A percentile compares a stretch with the other conserved stretches of the same genome.
Evolutionary conservation across 2,888 invertebrate species (phyloP).

Genomic region (Protodeltote pygarga): DNA sequence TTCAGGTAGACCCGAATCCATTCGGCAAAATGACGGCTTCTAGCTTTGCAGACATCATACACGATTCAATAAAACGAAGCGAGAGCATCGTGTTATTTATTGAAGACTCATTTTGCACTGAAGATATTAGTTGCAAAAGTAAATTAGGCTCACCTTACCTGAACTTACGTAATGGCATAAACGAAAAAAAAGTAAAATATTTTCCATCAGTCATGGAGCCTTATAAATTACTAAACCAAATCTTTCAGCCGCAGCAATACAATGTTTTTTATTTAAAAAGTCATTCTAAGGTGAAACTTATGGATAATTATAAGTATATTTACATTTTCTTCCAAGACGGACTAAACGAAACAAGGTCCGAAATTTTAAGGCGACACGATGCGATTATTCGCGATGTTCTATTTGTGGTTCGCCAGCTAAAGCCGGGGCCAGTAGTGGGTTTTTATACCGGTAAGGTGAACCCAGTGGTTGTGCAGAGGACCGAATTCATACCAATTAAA

Average conservation of each 20-base stretch:
- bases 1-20: constrained; percentile 57
- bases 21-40: constrained; percentile 53
- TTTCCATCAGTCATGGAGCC: constrained; percentile 66
- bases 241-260: constrained; percentile 45
- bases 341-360: constrained; percentile 48
- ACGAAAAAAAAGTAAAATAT: constrained; percentile 57
- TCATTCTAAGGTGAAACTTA: constrained; percentile 49
- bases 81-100: constrained; percentile 64
- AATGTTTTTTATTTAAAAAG: constrained; percentile 57
- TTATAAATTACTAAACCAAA: constrained; percentile 49
- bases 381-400: constrained; percentile 62
- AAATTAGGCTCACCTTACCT: constrained; percentile 60
- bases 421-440: constrained; percentile 58
- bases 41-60: constrained; percentile 57
- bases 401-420: constrained; percentile 44
- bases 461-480: constrained; percentile 49
- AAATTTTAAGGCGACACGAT: constrained; percentile 65
- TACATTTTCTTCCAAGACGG: constrained; percentile 68
- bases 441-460: constrained; percentile 74
- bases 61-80: constrained; percentile 50
- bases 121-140: constrained; percentile 67
- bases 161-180: constrained; percentile 54
- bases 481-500: constrained; percentile 35
- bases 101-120: constrained; percentile 65
- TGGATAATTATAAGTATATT: constrained; percentile 57